phyloP scores from a whole-genome alignment of 2,888 invertebrate genomes.

The Drosophila affinis region DNA sequence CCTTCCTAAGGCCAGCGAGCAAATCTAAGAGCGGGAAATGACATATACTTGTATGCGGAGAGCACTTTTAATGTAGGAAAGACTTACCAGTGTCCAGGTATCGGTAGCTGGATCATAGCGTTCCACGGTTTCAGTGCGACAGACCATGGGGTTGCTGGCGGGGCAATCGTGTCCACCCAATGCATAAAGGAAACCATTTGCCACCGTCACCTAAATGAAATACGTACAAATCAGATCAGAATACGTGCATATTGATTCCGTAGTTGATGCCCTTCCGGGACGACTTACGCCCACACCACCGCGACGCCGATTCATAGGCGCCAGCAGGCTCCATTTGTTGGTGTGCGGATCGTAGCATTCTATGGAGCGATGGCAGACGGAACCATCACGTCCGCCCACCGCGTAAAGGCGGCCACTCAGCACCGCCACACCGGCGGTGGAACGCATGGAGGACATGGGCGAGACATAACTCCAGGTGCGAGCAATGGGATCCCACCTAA shows the following conservation, averaged over 20 bases:
- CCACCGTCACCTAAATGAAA: conserved; percentile 88
- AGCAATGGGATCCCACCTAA: conserved; percentile 93
- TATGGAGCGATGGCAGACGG: conserved; percentile 94
- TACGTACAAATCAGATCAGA: too few species aligned
- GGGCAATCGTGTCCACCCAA: conserved; percentile 97
- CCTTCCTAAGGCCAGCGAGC: conserved; percentile 91
- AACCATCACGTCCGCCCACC: conserved; percentile 96
- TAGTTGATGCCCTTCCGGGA: background rate
- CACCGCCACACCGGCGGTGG: conserved; percentile 95
- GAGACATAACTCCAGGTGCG: conserved; percentile 95
- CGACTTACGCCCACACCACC: conserved; percentile 93
- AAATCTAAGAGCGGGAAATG: conserved; percentile 84
- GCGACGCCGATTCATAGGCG: conserved; percentile 93
- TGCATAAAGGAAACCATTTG: conserved; percentile 95
- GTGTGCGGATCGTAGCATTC: conserved; percentile 92
- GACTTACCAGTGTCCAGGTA: conserved; percentile 89
- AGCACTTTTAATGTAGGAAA: background rate
- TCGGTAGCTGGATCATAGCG: conserved; percentile 92
- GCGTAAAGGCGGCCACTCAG: conserved; percentile 93
- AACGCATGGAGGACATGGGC: conserved; percentile 93
- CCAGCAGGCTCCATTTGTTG: conserved; percentile 91
- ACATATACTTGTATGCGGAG: background rate
- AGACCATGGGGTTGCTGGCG: conserved; percentile 92
- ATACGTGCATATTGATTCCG: background rate
- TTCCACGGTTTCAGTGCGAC: conserved; percentile 94